Conservation (phyloP, 2,797 vertebrate species). For the Poeciliopsis presidionis region DNA sequence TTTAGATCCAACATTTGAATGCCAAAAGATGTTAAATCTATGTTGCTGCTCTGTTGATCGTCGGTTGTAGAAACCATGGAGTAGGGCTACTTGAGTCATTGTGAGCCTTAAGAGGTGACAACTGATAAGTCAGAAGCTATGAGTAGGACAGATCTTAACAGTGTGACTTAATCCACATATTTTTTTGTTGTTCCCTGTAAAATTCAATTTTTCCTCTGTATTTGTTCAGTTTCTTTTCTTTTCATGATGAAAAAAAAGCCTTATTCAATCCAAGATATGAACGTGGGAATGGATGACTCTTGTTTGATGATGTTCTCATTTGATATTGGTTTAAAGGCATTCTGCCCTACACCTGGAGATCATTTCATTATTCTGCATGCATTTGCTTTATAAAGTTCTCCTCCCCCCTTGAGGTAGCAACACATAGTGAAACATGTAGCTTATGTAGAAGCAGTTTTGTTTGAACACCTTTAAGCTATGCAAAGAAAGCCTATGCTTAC, state of each 20-base stretch:
- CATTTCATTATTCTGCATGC: slow-evolving; percentile 49
- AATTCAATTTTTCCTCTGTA: slow-evolving; percentile 46
- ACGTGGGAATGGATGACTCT: slow-evolving; percentile 81
- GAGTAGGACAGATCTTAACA: slow-evolving; percentile 59
- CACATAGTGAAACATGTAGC: slow-evolving; percentile 72
- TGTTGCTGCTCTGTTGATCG: slow-evolving; percentile 69
- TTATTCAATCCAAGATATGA: slow-evolving; percentile 76
- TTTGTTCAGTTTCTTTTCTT: slow-evolving; percentile 56
- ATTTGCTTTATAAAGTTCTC: slow-evolving; percentile 51
- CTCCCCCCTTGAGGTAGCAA: slow-evolving; percentile 55
- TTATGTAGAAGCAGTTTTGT: slow-evolving; percentile 60
- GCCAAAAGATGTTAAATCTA: slow-evolving; percentile 70
- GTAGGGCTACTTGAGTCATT: slow-evolving; percentile 60
- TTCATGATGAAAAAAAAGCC: slow-evolving; percentile 58
- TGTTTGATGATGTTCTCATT: slow-evolving; percentile 81
- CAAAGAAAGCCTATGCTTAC: slow-evolving; percentile 77
- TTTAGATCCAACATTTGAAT: slow-evolving; percentile 66
- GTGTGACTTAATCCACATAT: slow-evolving; percentile 51
- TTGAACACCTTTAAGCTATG: slow-evolving; percentile 81
- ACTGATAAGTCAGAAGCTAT: slow-evolving; percentile 62
- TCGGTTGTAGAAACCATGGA: slow-evolving; percentile 53
- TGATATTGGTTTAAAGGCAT: slow-evolving; percentile 73
- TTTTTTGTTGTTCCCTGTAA: slow-evolving; percentile 43
- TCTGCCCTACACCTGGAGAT: slow-evolving; percentile 48
- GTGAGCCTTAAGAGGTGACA: slow-evolving; percentile 78